phyloP scores from a whole-genome alignment of 2,888 invertebrate genomes.

The Unio pictorum region DNA sequence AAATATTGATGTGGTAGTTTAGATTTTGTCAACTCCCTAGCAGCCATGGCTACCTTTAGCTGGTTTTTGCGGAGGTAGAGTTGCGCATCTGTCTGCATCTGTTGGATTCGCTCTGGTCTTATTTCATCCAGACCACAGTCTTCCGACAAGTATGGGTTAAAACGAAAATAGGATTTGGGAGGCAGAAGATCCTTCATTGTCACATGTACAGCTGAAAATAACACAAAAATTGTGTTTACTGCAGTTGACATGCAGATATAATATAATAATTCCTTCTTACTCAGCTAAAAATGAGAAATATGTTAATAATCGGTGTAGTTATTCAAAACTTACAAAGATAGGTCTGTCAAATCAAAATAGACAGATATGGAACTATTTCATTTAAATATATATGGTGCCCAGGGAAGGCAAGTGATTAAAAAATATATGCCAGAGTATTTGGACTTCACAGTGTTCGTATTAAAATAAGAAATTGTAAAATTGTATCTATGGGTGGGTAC shows the following conservation, averaged over 20 bases:
- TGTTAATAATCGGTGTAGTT: no score
- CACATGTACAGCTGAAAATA: conserved; percentile 77
- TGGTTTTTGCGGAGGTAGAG: conserved; percentile 88
- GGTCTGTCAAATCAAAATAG: no score
- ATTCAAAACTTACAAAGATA: no score
- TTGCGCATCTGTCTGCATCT: conserved; percentile 82
- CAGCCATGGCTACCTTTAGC: conserved; percentile 76
- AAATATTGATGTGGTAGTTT: conserved; percentile 47
- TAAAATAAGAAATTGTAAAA: no score
- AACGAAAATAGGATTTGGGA: conserved; percentile 83
- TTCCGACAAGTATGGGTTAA: conserved; percentile 90
- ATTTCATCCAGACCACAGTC: conserved; percentile 87
- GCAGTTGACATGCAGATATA: background rate
- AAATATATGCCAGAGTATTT: no score
- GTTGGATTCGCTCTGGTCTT: conserved; percentile 80
- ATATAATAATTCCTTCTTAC: background rate
- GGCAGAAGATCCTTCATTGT: conserved; percentile 73
- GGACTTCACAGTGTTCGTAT: no score
- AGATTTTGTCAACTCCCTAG: conserved; percentile 44
- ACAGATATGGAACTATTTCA: no score
- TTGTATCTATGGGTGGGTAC: no score
- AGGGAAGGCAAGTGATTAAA: no score
- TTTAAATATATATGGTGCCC: no score
- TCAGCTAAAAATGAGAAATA: background rate
- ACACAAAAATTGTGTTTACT: background rate